These are phyloP conservation scores for Andrena praecox DNA, from an alignment of 2,888 invertebrate species.

Conservation along the genomic window DNA sequence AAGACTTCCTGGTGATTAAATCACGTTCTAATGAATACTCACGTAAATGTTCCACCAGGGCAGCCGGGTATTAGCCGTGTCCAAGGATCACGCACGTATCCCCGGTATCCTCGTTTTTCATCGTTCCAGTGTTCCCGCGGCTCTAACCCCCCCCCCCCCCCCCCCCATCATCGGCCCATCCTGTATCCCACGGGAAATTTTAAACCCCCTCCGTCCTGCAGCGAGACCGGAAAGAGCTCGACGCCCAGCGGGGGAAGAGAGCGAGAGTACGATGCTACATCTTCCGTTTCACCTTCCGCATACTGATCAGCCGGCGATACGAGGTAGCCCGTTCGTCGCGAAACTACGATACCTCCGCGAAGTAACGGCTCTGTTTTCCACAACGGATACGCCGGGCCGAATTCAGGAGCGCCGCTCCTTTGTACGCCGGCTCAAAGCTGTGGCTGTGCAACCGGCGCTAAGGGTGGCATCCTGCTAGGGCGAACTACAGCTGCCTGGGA, in stretches of 20 bases:
- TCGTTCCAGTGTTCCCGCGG: constrained; percentile 13
- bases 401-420: constrained; percentile 40
- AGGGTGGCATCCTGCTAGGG: constrained; percentile 12
- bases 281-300: constrained; percentile 45
- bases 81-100: constrained; percentile 52
- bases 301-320: constrained; percentile 55
- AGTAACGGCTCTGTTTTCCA: constrained; percentile 27
- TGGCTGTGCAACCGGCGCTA: constrained; percentile 9
- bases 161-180: constrained; percentile 66
- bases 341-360: constrained; percentile 14
- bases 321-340: neutral
- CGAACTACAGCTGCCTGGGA: constrained; percentile 16
- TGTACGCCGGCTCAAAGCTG: constrained; percentile 25
- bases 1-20: neutral
- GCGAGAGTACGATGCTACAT: constrained; percentile 38
- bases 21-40: neutral
- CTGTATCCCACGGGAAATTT: constrained; percentile 70
- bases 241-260: constrained; percentile 11
- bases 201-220: constrained; percentile 57
- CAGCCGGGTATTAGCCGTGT: constrained; percentile 25
- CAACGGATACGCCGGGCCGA: constrained; percentile 38
- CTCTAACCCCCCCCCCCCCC: constrained; percentile 35
- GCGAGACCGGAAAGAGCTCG: constrained; percentile 22
- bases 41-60: constrained; percentile 50
- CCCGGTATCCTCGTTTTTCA: constrained; percentile 53